Base-by-base conservation (phyloP, 2,888 invertebrate genomes). In the Ferdinandea cuprea region DNA sequence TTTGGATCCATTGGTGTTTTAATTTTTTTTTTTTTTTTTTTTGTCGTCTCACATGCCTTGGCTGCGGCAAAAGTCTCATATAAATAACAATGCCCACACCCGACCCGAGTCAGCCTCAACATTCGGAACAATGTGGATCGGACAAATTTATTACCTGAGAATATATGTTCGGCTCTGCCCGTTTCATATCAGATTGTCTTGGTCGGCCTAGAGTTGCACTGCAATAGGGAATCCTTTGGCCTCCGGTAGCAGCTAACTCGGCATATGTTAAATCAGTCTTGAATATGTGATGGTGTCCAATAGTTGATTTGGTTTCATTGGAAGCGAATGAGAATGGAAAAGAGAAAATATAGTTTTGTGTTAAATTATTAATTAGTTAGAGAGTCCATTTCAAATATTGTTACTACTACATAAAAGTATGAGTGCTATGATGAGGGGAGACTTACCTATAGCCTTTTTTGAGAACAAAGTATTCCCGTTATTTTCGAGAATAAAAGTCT, bases 91-190 rank as follows among this genome's bases (percentile, higher is more conserved):
- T 11, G 15, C 25, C 30, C 17, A 9, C 13, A 28, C 21, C 1
- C 4, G 3, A 52, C 28, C 17, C 42, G 7, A 17, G 21, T 30
- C 42, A 9, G 44, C 32, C 56, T 77, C 44, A 78, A 84, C 87
- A 87, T 68, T 88, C 88, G 63, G 87, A 87, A 83, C 87, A 87
- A 56, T 88, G 88, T 86, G 87, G 87, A 85, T 90, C 88, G 86
- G 88, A 88, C 87, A 89, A 89, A 87, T 89, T 88, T 88, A 88
- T 90, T 91, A 91, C 91, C 90, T 91, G 91, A 81, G 91, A 91
- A 86, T 91, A 91, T 86, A 91, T 91, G 79, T 91, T 91, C 72
- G 91, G 91, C 85, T 91, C 91, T 71, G 89, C 88, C 21, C 90
- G 89, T 86, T 91, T 91, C 78, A 89, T 85, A 65, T 91, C 91